These are phyloP conservation scores for Fregetta grallaria DNA, from an alignment of 2,113 vertebrate genomes.

Conservation along the genomic window DNA sequence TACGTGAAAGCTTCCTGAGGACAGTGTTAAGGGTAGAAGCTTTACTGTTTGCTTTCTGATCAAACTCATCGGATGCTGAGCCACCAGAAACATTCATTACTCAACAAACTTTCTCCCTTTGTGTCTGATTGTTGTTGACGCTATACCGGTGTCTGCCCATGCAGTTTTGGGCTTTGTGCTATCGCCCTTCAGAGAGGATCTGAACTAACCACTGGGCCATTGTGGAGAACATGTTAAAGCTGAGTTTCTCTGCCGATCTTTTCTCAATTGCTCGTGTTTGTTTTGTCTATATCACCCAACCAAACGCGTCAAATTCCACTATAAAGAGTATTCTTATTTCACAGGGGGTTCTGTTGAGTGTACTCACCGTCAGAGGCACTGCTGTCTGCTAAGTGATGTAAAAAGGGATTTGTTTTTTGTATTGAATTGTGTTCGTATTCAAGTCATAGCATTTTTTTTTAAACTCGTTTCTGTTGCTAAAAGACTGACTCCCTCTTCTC, in stretches of 20 bases:
- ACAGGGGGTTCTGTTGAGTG: constrained; percentile 16
- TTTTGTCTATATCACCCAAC: not conserved
- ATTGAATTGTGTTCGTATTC: not conserved
- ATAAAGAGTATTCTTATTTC: not conserved
- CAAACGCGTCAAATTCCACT: constrained; percentile 1
- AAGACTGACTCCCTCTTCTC: not conserved
- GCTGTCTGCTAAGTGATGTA: not conserved
- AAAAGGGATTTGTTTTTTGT: not conserved
- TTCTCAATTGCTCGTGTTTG: not conserved
- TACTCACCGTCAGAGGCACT: not conserved
- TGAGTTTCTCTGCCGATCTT: not conserved
- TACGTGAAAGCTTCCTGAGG: not conserved
- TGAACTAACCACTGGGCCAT: constrained; percentile 24
- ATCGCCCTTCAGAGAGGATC: not conserved
- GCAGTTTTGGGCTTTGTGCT: constrained; percentile 22
- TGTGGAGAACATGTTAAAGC: not conserved
- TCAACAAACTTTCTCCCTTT: not conserved
- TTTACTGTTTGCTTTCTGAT: not conserved
- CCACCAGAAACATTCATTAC: not conserved
- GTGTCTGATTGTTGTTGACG: not conserved
- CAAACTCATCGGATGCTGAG: not conserved
- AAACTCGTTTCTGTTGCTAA: not conserved
- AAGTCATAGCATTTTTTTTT: not conserved
- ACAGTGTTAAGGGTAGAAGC: not conserved
- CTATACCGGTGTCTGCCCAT: not conserved